Evolutionary conservation across 2,888 invertebrate genomes (phyloP).

Genomic region (Apodemia duryi): DNA sequence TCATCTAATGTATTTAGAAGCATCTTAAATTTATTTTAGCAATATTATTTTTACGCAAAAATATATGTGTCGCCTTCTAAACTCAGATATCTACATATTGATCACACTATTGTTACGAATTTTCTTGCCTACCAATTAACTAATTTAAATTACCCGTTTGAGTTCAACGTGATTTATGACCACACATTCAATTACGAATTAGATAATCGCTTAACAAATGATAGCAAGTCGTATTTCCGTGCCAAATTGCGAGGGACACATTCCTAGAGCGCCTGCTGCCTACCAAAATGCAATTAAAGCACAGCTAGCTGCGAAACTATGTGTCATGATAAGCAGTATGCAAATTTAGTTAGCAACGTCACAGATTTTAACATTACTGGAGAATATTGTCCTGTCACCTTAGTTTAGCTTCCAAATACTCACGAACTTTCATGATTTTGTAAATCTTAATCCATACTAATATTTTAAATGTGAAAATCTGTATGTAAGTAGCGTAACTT

Average conservation of each 20-base stretch:
- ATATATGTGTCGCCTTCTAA: too few species aligned
- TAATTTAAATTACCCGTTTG: not conserved
- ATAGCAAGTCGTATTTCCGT: constrained; percentile 47
- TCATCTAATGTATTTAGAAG: too few species aligned
- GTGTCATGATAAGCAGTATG: constrained; percentile 68
- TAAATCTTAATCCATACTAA: not conserved
- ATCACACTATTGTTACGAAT: not conserved
- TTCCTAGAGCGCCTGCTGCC: constrained; percentile 44
- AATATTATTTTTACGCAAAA: too few species aligned
- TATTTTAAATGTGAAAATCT: too few species aligned
- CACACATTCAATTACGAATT: constrained; percentile 27
- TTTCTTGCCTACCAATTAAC: not conserved
- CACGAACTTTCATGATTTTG: not conserved
- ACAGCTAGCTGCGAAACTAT: constrained; percentile 52
- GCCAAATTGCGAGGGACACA: constrained; percentile 42
- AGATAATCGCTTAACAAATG: constrained; percentile 37
- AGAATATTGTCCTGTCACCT: not conserved
- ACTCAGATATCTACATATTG: too few species aligned
- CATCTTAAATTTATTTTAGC: too few species aligned
- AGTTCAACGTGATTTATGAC: not conserved
- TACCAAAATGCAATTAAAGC: constrained; percentile 66
- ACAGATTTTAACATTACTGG: constrained; percentile 47
- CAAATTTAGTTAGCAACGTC: constrained; percentile 57
- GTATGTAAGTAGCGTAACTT: too few species aligned
- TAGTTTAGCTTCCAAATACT: not conserved